Evolutionary conservation across 2,888 invertebrate species (phyloP), one percentile per base, ranked within the genome.

Genomic region (Charanyca ferruginea): DNA sequence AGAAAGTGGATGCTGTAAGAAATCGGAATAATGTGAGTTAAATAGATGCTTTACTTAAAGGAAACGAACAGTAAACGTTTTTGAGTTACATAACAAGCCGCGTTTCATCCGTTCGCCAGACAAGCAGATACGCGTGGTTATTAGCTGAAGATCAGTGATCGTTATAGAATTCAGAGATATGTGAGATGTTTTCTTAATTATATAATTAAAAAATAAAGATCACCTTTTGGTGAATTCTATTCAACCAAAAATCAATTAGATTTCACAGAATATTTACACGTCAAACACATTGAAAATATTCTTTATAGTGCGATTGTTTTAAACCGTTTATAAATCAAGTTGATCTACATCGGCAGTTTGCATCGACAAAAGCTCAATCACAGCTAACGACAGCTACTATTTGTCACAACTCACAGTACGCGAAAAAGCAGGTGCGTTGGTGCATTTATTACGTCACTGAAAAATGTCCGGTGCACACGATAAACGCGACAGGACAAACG

Each of bases 381-480:
- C 81, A 73, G 82, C 77, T 80, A 75, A 73, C 77, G 84, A 84
- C 81, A 83, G 83, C 83, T 84, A 83, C 86, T 86, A 90, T 90
- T 90, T 90, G 91, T 91, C 90, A 71, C 54, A 52, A 59, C 23
- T 55, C 51, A 88, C 86, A 83, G 83, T 76, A 80, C 77, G 88
- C 75, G 85, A 87, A 87, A 87, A 88, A 86, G 87, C 91, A 90
- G 88, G 89, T 91, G 91, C 89, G 81, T 87, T 85, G 83, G 84
- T 83, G 85, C 86, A 88, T 90, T 90, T 89, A 86, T 89, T 88
- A 88, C 86, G 85, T 89, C 89, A 87, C 82, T 90, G 90, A 90
- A 90, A 90, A 90, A 91, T 90, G 90, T 85, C 85, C 80, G 66
- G 81, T 87, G 85, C 90, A 88, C 79, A 87, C 87, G 87, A 38